phyloP scores from a whole-genome alignment of 2,888 invertebrate genomes.

The Baccha elongata region DNA sequence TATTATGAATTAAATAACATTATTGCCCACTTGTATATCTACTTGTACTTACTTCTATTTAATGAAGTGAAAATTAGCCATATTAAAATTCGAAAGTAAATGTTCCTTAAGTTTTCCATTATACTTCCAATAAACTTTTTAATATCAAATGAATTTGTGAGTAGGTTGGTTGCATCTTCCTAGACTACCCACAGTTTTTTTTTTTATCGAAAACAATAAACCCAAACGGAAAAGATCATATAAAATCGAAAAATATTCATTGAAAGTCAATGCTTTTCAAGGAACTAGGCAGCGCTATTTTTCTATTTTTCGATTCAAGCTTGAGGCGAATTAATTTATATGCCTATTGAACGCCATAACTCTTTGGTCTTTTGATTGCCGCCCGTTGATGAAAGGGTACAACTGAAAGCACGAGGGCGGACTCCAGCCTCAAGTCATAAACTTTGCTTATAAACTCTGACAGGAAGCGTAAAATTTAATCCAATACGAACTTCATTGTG shows the following conservation, averaged over 20 bases:
- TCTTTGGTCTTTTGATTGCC: constrained; percentile 1
- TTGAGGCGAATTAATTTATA: constrained; percentile 20
- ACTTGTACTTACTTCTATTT: no score
- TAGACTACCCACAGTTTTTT: no score
- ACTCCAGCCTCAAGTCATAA: constrained; percentile 28
- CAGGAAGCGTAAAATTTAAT: constrained; percentile 51
- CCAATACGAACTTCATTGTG: constrained; percentile 23
- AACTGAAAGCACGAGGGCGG: constrained; percentile 20
- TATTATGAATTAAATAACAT: no score
- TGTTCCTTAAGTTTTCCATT: no score
- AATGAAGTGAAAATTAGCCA: no score
- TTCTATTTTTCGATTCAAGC: not conserved
- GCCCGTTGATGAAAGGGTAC: not conserved
- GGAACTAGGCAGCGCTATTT: no score
- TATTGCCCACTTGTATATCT: no score
- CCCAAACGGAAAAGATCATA: not conserved
- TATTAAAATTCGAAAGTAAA: no score
- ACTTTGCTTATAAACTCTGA: constrained; percentile 38
- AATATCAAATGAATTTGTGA: no score
- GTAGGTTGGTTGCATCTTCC: no score
- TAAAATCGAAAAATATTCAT: not conserved
- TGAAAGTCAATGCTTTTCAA: not conserved
- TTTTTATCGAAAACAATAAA: not conserved
- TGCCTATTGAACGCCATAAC: constrained; percentile 38
- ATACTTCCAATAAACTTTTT: no score